A percentile compares a stretch with the other conserved stretches of the same genome.
Evolutionary conservation across 2,113 vertebrate species (phyloP).

Genomic region (Aphelocoma coerulescens): DNA sequence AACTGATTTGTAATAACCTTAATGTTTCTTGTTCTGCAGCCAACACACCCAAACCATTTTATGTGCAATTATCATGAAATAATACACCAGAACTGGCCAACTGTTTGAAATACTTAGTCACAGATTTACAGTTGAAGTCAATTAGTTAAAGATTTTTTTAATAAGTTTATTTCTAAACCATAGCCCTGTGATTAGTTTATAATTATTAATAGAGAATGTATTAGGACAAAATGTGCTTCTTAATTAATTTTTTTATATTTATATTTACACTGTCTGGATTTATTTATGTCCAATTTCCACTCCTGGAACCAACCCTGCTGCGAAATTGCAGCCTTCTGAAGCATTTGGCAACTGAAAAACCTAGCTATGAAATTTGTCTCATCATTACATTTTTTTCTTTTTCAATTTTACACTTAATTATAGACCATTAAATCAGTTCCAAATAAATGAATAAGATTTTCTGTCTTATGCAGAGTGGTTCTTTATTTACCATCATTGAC

Average conservation of each 20-base stretch:
- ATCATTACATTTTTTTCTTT: constrained; percentile 35
- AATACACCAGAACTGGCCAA: constrained; percentile 52
- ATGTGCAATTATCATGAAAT: constrained; percentile 46
- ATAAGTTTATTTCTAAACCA: constrained; percentile 19
- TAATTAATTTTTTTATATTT: neutral
- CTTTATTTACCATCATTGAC: constrained; percentile 26
- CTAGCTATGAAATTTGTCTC: constrained; percentile 22
- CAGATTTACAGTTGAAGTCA: constrained; percentile 41
- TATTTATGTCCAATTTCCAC: constrained; percentile 37
- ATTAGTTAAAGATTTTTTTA: constrained; percentile 34
- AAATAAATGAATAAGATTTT: neutral
- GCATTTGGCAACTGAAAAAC: constrained; percentile 31
- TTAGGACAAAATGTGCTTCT: neutral
- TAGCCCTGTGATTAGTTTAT: neutral
- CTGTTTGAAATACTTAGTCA: constrained; percentile 33
- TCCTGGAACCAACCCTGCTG: constrained; percentile 27
- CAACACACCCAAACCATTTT: constrained; percentile 33
- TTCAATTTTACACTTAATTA: constrained; percentile 51
- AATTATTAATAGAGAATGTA: neutral
- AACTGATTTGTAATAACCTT: neutral
- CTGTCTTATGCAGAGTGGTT: neutral
- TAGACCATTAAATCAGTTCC: constrained; percentile 10
- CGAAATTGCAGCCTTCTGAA: constrained; percentile 41
- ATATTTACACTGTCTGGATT: neutral
- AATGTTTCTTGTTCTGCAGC: constrained; percentile 7